These are phyloP conservation scores for Etheostoma spectabile DNA, from an alignment of 2,113 vertebrate species.

Conservation along the genomic window DNA sequence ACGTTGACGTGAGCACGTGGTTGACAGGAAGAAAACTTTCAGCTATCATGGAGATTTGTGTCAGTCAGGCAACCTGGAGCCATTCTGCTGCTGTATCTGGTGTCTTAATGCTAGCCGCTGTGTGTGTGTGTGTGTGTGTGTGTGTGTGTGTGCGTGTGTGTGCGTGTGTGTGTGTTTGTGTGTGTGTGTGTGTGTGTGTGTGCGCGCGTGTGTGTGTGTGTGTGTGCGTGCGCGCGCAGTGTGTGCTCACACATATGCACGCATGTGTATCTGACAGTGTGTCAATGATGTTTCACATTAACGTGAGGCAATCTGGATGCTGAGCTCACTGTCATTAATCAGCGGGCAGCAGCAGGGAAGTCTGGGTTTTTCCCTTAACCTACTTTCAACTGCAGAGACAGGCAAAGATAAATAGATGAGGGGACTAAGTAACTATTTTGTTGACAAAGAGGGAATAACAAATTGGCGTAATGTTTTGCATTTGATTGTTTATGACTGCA, in stretches of 20 bases:
- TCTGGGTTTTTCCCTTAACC: conserved; percentile 57
- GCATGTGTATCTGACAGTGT: conserved; percentile 36
- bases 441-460: conserved; percentile 1
- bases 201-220: conserved; percentile 24
- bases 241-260: background rate
- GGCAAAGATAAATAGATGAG: background rate
- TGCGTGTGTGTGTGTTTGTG: conserved; percentile 15
- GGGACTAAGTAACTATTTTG: background rate
- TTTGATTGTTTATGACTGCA: conserved; percentile 42
- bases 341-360: conserved; percentile 45
- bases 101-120: conserved; percentile 17
- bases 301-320: conserved; percentile 37
- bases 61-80: conserved; percentile 58
- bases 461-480: conserved; percentile 25
- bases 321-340: conserved; percentile 68
- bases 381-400: conserved; percentile 41
- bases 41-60: conserved; percentile 53
- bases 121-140: conserved; percentile 23
- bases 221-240: conserved; percentile 4
- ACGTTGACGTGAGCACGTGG: conserved; percentile 36
- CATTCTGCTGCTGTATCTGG: conserved; percentile 47
- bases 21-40: conserved; percentile 64
- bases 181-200: conserved; percentile 23
- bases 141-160: conserved; percentile 15
- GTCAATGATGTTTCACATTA: conserved; percentile 49